phyloP scores from a whole-genome alignment of 2,113 vertebrate species.

The Okapia johnstoni region DNA sequence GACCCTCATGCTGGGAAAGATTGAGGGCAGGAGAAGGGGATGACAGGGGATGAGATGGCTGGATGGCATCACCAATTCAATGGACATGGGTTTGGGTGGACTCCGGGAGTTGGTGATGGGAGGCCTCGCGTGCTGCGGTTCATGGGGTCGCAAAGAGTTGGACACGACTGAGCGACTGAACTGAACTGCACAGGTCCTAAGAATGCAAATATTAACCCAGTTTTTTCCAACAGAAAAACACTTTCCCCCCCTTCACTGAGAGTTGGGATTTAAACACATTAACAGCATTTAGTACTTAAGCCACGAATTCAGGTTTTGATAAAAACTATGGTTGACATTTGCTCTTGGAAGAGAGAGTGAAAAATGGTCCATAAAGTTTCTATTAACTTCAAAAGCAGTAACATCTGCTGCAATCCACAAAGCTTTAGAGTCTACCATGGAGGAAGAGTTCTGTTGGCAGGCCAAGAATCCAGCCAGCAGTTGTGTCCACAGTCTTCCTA shows the following conservation, averaged over 20 bases:
- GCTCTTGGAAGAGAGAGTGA: constrained; percentile 64
- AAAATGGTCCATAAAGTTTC: constrained; percentile 71
- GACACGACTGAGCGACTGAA: no score
- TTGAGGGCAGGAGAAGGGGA: no score
- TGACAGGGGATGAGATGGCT: no score
- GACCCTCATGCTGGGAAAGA: no score
- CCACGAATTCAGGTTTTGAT: constrained; percentile 55
- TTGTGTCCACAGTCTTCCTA: not conserved
- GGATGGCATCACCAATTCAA: no score
- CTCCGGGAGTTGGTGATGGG: no score
- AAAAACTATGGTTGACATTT: constrained; percentile 56
- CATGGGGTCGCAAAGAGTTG: no score
- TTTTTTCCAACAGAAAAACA: constrained; percentile 32
- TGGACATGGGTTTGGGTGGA: no score
- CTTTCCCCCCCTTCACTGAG: constrained; percentile 26
- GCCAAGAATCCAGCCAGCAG: not conserved
- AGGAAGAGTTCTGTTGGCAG: not conserved
- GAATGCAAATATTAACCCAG: constrained; percentile 54
- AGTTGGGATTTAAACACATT: constrained; percentile 68
- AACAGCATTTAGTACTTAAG: constrained; percentile 51
- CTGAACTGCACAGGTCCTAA: not conserved
- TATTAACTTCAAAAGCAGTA: constrained; percentile 68
- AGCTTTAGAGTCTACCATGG: not conserved
- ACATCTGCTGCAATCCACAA: constrained; percentile 54
- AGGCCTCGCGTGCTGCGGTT: no score